Base-by-base conservation (phyloP, 1,140 invertebrate genomes). In the Nasonia vitripennis region DNA sequence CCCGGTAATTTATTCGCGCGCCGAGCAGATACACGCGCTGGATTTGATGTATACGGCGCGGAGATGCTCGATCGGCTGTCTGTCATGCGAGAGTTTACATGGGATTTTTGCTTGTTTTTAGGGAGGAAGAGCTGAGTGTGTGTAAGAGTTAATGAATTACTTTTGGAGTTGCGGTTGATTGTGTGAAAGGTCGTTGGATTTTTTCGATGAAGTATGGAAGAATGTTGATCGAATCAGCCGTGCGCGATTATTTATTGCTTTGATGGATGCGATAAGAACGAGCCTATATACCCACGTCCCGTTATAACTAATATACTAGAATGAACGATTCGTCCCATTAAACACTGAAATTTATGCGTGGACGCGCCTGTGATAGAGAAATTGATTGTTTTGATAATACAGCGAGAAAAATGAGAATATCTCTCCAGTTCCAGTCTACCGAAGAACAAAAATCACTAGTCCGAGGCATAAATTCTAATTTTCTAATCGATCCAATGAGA, bases 1-100 rank as follows among this genome's bases (percentile, higher is more conserved):
- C 55, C 17, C 41, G 45, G 37, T 73, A 81, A 81, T 81, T 81
- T 81, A 81, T 81, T 81, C 67, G n/a, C 37, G 67, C n/a, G 55
- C 2, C 20, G 55, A n/a, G 17, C 55, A 62, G 55, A 62, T 62
- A 62, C 55, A 62, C 17, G 55, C 55, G 55, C 55, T 10, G 41
- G 2, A 9, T 45, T 45, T 45, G 55, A 2, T 62, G 17, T 62
- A 17, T 5, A 20, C 2, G 0, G 4, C 14, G 17, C 5, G 17
- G 55, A 62, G 17, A 62, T n/a, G 55, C 55, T 62, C 55, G 17
- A n/a, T 62, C 20, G 20, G 55, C 7, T 62, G 55, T 62, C 55
- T 62, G 55, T 62, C 55, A 62, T 62, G 55, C 55, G 20, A 62
- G 55, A 62, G 55, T 20, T 62, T 62, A 62, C 55, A 62, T n/a